Evolutionary conservation across 1,140 invertebrate species (phyloP).

Genomic region (Drosophila dunni): DNA sequence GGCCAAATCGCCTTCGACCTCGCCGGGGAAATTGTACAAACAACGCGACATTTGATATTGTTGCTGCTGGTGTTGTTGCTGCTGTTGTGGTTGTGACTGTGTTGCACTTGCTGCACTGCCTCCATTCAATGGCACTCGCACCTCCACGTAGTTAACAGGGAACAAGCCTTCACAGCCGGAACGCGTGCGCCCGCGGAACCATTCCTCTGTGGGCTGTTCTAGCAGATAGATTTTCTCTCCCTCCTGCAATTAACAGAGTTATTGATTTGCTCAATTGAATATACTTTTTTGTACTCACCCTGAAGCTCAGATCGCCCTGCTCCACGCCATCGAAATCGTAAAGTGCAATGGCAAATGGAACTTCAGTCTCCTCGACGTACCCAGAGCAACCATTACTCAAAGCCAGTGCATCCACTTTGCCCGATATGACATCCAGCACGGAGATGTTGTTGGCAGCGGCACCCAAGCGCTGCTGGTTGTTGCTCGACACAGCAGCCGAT

Average conservation of each 20-base stretch:
- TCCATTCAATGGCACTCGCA: slow-evolving; percentile 88
- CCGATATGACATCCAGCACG: slow-evolving; percentile 77
- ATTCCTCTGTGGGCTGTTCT: slow-evolving; percentile 90
- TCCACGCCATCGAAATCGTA: slow-evolving; percentile 90
- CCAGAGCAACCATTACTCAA: slow-evolving; percentile 57
- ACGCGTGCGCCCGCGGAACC: slow-evolving; percentile 89
- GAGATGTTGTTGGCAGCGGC: slow-evolving; percentile 72
- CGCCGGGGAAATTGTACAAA: slow-evolving; percentile 88
- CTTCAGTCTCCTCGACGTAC: slow-evolving; percentile 58
- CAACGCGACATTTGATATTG: slow-evolving; percentile 84
- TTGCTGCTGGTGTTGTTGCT: slow-evolving; percentile 55
- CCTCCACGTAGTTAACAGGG: slow-evolving; percentile 91
- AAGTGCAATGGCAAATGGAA: slow-evolving; percentile 89
- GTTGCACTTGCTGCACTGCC: slow-evolving; percentile 53
- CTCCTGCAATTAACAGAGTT: slow-evolving; percentile 85
- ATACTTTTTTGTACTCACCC: slow-evolving; percentile 85
- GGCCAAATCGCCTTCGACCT: slow-evolving; percentile 87
- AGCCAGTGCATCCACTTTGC: slow-evolving; percentile 75
- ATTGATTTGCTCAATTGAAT: too few relatives aligned
- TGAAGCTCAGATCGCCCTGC: slow-evolving; percentile 89
- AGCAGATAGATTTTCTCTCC: slow-evolving; percentile 89
- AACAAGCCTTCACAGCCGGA: slow-evolving; percentile 90
- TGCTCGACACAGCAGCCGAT: slow-evolving; percentile 81
- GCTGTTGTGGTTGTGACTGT: slow-evolving; percentile 41
- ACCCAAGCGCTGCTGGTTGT: background rate